These are phyloP conservation scores for Kryptolebias ocellatus DNA, from an alignment of 2,797 vertebrate species.

Conservation along the genomic window DNA sequence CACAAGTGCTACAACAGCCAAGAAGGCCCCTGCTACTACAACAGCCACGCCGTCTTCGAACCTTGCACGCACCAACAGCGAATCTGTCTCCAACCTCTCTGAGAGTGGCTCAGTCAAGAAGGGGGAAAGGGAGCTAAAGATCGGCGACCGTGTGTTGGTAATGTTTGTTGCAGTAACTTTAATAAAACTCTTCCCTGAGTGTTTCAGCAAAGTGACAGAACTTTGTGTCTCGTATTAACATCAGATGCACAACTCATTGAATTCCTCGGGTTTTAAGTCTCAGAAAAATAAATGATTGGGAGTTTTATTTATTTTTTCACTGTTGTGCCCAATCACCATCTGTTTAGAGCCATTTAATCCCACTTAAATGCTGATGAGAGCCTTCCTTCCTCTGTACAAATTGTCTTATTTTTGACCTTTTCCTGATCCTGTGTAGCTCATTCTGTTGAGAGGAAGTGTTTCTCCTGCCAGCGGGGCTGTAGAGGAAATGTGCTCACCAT, in stretches of 20 bases:
- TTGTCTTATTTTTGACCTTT: slow-evolving; percentile 8
- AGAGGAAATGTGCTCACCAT: slow-evolving; percentile 39
- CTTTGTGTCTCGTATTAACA: not conserved
- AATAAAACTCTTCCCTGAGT: not conserved
- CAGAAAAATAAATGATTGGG: slow-evolving; percentile 8
- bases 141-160: slow-evolving; percentile 95
- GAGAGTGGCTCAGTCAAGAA: slow-evolving; percentile 95
- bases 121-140: slow-evolving; percentile 95
- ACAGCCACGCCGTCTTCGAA: slow-evolving; percentile 80
- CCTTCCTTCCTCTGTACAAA: slow-evolving; percentile 28
- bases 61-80: slow-evolving; percentile 89
- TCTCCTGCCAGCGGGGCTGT: slow-evolving; percentile 19
- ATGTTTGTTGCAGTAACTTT: slow-evolving; percentile 55
- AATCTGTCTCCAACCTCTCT: slow-evolving; percentile 95
- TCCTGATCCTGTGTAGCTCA: slow-evolving; percentile 15
- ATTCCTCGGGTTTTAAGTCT: not conserved
- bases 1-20: slow-evolving; percentile 75
- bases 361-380: slow-evolving; percentile 14
- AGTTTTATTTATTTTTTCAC: not conserved
- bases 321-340: not conserved
- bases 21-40: slow-evolving; percentile 73
- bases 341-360: not conserved
- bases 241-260: slow-evolving; percentile 16
- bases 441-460: slow-evolving; percentile 50
- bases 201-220: slow-evolving; percentile 20